Evolutionary conservation across 2,888 invertebrate species (phyloP), one percentile per base, ranked within the genome.

Genomic region (Argyresthia goedartella): DNA sequence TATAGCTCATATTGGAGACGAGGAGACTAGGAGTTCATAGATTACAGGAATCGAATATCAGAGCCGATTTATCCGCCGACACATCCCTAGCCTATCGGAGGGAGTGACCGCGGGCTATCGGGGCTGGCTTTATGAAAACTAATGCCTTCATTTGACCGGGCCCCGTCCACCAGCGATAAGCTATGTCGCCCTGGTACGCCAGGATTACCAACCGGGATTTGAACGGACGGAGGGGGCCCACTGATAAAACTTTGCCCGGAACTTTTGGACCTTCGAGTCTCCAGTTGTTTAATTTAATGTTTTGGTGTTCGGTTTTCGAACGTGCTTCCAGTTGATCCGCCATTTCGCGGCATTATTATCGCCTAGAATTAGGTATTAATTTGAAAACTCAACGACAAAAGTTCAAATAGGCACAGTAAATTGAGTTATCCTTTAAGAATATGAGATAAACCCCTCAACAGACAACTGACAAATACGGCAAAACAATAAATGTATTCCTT

Each of bases 81-180:
- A 64, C 71, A 72, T 69, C 71, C 73, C 72, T 66, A 50, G 42
- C 42, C 46, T 54, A 54, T 52, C 54, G 47, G 43, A 57, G 56
- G 55, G 59, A 53, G 55, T 60, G 61, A 56, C 61, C 74, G 71
- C 67, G 67, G 73, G 76, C 77, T 76, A 78, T 77, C 80, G 72
- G 62, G 64, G 63, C 64, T 60, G 74, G 81, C 77, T 81, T 84
- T 82, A 84, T 82, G 82, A 81, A 82, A 82, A 84, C 84, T 81
- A 84, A 84, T 84, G 82, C 82, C 80, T 84, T 82, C 81, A 82
- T 84, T 82, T 81, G 80, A 77, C 76, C 73, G 71, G 64, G 64
- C 72, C 70, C 69, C 74, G 75, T 69, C 67, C 67, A 70, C 72
- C 62, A 63, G 68, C 77, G 81, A 84, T 84, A 84, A 84, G 82